Evolutionary conservation across 2,797 vertebrate genomes (phyloP), one percentile per base, ranked within the genome.

Genomic region (Pachyuromys duprasi): DNA sequence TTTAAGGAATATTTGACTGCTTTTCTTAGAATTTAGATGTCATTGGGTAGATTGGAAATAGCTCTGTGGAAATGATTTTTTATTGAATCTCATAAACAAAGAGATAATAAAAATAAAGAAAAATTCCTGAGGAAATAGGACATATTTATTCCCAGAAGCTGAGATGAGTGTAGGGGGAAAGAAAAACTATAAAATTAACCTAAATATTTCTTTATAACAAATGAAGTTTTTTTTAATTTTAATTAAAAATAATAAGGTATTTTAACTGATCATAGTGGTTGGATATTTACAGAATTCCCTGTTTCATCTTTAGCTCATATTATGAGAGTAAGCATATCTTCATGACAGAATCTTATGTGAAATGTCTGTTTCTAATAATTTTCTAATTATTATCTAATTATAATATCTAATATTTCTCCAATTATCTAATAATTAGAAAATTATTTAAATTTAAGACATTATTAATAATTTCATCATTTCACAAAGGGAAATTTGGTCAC

Each of bases 321-420:
- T 42, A 81, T 62, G 60, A 91, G 9, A 79, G 12, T 39, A 74
- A n/a, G 22, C 39, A 13, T 67, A 74, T 60, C 9, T 49, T 69
- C 33, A 75, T 76, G 70, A n/a, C 31, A 94, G 22, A 91, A 78
- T 74, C 20, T 74, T 84, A 91, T 93, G 86, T 91, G 63, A 94
- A 90, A 94, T 22, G 0, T 18, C 42, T 75, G 1, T 62, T 96
- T 94, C 70, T 79, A 22, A 49, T 49, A 49, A 5, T 49, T 49
- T 49, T 49, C 49, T 49, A 49, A 49, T 49, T 49, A 11, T 49
- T 49, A 49, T 49, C 49, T 49, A 49, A 49, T 49, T 49, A 49
- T 49, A 49, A 49, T 49, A 49, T 49, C 49, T 49, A 49, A 49
- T 49, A 49, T 49, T 49, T 49, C 8, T 49, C 49, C 2, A 49